These are phyloP conservation scores for Labroides dimidiatus DNA, from an alignment of 2,797 vertebrate species.

Conservation along the genomic window DNA sequence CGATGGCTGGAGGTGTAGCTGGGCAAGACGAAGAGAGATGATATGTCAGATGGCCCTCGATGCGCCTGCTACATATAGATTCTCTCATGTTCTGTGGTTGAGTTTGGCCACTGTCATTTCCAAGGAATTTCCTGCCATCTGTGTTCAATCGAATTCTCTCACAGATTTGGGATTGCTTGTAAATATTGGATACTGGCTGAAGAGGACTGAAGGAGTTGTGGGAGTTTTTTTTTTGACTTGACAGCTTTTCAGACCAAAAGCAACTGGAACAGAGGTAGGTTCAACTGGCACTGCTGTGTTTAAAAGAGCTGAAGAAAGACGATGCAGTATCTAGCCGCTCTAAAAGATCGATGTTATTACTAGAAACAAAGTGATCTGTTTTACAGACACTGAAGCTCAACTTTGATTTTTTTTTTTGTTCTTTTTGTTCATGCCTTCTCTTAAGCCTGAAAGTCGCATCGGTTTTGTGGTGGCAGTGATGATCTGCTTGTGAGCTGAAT, in stretches of 20 bases:
- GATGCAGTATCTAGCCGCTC: neutral
- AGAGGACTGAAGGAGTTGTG: constrained; percentile 80
- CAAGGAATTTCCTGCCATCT: constrained; percentile 99
- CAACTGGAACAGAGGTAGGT: constrained; percentile 55
- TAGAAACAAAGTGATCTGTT: neutral
- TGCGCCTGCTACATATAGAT: constrained; percentile 86
- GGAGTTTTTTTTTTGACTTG: constrained; percentile 82
- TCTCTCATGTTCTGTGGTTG: constrained; percentile 94
- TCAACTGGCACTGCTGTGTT: constrained; percentile 30
- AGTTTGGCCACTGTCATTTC: constrained; percentile 97
- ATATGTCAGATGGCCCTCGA: constrained; percentile 85
- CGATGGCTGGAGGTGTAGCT: constrained; percentile 82
- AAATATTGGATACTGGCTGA: constrained; percentile 93
- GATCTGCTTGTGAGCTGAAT: too few species aligned
- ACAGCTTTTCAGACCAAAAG: constrained; percentile 81
- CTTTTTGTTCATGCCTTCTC: neutral
- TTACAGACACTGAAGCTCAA: neutral
- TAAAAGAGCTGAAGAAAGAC: constrained; percentile 1
- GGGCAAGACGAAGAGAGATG: constrained; percentile 82
- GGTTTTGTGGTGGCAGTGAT: too few species aligned
- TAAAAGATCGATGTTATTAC: neutral
- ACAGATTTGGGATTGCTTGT: constrained; percentile 94
- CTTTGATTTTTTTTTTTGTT: constrained; percentile 1
- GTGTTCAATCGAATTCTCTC: constrained; percentile 95
- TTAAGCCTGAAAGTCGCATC: too few species aligned